These are phyloP conservation scores for Contarinia nasturtii DNA, from an alignment of 1,140 invertebrate species.

Conservation along the genomic window DNA sequence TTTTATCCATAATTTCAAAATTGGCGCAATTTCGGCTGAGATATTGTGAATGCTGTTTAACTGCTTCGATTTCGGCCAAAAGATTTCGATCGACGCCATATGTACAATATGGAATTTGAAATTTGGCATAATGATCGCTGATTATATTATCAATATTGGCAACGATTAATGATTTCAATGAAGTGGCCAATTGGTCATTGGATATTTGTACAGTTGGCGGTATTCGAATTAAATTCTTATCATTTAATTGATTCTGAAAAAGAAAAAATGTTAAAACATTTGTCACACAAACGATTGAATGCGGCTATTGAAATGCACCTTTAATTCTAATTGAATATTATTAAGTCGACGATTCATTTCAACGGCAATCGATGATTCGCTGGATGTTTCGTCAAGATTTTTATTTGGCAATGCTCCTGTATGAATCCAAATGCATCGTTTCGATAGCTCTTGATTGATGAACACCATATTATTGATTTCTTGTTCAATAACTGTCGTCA, in stretches of 20 bases:
- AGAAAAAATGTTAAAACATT: constrained; percentile 1
- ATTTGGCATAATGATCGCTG: constrained; percentile 29
- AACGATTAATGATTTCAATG: constrained; percentile 27
- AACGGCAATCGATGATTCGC: constrained; percentile 17
- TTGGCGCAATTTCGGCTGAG: constrained; percentile 22
- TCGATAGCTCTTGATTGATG: constrained; percentile 51
- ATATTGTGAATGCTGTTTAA: constrained; percentile 36
- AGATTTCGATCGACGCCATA: constrained; percentile 20
- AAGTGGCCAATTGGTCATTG: constrained; percentile 32
- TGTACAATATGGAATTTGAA: constrained; percentile 20
- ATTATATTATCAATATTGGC: constrained; percentile 33
- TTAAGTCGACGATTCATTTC: constrained; percentile 46
- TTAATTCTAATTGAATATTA: constrained; percentile 46
- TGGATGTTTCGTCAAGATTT: constrained; percentile 19
- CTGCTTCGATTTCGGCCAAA: constrained; percentile 32
- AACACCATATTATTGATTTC: constrained; percentile 60
- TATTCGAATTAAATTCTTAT: constrained; percentile 39
- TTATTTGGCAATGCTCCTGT: constrained; percentile 27
- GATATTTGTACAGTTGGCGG: constrained; percentile 40
- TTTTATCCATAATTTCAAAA: constrained; percentile 30
- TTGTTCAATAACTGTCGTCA: constrained; percentile 60
- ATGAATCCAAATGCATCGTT: constrained; percentile 53
- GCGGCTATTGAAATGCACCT: too few species aligned
- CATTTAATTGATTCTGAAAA: constrained; percentile 33
- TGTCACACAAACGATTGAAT: too few species aligned